phyloP scores from a whole-genome alignment of 2,113 vertebrate genomes.

The Tragelaphus strepsiceros region DNA sequence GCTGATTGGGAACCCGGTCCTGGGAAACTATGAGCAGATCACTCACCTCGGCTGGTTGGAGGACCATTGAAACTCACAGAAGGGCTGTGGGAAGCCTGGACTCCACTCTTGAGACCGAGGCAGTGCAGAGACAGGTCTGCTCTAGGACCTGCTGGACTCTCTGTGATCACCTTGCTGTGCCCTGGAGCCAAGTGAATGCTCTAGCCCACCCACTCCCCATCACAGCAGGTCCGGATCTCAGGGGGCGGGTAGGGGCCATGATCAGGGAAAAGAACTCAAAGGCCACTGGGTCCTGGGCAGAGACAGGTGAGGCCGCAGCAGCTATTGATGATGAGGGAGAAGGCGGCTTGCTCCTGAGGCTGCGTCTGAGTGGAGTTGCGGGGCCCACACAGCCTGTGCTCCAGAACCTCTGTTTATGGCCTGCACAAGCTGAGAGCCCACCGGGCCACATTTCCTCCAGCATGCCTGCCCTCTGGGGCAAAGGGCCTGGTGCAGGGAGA shows the following conservation, averaged over 20 bases:
- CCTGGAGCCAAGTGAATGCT: not conserved
- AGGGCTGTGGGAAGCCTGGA: not conserved
- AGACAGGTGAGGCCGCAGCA: not conserved
- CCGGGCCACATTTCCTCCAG: not conserved
- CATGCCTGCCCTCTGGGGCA: not conserved
- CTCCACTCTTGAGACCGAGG: not conserved
- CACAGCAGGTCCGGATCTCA: accelerated
- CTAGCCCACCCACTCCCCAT: not conserved
- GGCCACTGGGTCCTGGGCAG: not conserved
- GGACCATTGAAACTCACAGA: too few species aligned
- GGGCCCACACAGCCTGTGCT: accelerated
- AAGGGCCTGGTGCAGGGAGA: not conserved
- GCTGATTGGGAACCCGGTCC: not conserved
- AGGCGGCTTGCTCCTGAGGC: accelerated
- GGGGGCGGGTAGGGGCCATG: accelerated
- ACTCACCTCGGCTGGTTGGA: not conserved
- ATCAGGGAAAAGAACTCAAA: not conserved
- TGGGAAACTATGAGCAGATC: not conserved
- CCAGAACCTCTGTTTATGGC: not conserved
- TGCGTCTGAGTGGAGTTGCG: not conserved
- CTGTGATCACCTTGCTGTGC: not conserved
- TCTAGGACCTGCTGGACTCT: not conserved
- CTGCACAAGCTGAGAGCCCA: not conserved
- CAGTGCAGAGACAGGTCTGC: not conserved
- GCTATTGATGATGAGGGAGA: not conserved